A percentile compares a stretch with the other conserved stretches of the same genome.
phyloP scores from a whole-genome alignment of 1,140 invertebrate genomes.

The Drosophila sproati region DNA sequence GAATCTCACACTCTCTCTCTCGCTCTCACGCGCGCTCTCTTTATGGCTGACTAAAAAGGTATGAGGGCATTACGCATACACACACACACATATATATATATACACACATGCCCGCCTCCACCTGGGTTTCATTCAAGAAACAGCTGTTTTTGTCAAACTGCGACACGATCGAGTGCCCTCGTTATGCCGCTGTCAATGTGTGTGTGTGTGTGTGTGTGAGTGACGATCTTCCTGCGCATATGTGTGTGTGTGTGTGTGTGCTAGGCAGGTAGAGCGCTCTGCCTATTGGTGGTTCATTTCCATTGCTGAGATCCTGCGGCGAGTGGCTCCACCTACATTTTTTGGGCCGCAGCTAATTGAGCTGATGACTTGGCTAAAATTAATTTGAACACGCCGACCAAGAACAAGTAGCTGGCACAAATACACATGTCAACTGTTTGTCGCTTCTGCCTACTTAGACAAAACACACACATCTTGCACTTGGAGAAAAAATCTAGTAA shows the following conservation, averaged over 20 bases:
- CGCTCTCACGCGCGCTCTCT: slow-evolving; percentile 31
- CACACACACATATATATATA: neutral
- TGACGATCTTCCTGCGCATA: slow-evolving; percentile 22
- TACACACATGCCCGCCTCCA: slow-evolving; percentile 49
- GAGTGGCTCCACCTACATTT: slow-evolving; percentile 63
- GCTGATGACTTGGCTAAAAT: slow-evolving; percentile 56
- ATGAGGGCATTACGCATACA: slow-evolving; percentile 37
- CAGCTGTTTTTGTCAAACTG: slow-evolving; percentile 77
- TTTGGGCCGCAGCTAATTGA: slow-evolving; percentile 49
- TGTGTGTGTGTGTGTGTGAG: slow-evolving; percentile 21
- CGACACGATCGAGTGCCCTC: slow-evolving; percentile 80
- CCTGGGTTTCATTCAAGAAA: slow-evolving; percentile 79
- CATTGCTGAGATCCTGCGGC: slow-evolving; percentile 44
- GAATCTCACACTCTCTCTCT: slow-evolving; percentile 36
- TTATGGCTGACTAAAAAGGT: slow-evolving; percentile 23
- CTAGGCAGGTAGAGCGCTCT: slow-evolving; percentile 65
- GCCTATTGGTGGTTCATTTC: slow-evolving; percentile 64
- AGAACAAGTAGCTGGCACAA: slow-evolving; percentile 48
- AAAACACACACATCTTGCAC: slow-evolving; percentile 36
- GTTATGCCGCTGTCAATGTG: slow-evolving; percentile 62
- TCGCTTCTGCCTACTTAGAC: slow-evolving; percentile 40
- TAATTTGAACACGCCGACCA: slow-evolving; percentile 9
- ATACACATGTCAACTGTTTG: slow-evolving; percentile 57
- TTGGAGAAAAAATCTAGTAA: neutral
- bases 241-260: slow-evolving; percentile 17